Evolutionary conservation across 2,888 invertebrate genomes (phyloP).

Genomic region (Mystacides longicornis): DNA sequence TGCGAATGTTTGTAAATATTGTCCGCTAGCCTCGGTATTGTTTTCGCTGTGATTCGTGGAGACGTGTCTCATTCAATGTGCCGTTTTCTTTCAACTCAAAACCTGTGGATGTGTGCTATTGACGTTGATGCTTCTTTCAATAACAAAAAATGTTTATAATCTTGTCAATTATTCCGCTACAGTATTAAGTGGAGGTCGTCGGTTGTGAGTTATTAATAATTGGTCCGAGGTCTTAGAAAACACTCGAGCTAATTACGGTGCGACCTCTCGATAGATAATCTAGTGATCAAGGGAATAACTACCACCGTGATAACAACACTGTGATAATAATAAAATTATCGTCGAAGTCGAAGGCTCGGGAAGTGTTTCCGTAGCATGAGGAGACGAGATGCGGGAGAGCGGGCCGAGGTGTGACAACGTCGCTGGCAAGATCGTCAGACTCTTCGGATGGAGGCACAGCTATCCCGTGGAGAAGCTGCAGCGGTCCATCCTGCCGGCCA

Average conservation of each 20-base stretch:
- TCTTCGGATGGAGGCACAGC: constrained; percentile 74
- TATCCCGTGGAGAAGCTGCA: constrained; percentile 74
- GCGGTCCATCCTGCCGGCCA: constrained; percentile 44
- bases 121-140: no score
- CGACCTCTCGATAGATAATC: background rate
- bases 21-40: background rate
- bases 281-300: background rate
- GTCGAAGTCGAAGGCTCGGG: background rate
- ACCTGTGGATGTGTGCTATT: no score
- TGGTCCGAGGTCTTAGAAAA: background rate
- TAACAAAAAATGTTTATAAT: no score
- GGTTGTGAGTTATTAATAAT: no score
- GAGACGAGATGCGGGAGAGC: constrained; percentile 48
- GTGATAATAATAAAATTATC: background rate
- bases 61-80: background rate
- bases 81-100: background rate
- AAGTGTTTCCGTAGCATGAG: constrained; percentile 6
- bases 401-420: constrained; percentile 62
- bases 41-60: background rate
- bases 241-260: background rate
- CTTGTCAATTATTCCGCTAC: no score
- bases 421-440: constrained; percentile 66
- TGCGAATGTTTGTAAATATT: background rate
- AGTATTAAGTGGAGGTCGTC: background rate
- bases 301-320: background rate